Evolutionary conservation across 2,797 vertebrate genomes (phyloP).

Genomic region (Gymnocypris eckloni): DNA sequence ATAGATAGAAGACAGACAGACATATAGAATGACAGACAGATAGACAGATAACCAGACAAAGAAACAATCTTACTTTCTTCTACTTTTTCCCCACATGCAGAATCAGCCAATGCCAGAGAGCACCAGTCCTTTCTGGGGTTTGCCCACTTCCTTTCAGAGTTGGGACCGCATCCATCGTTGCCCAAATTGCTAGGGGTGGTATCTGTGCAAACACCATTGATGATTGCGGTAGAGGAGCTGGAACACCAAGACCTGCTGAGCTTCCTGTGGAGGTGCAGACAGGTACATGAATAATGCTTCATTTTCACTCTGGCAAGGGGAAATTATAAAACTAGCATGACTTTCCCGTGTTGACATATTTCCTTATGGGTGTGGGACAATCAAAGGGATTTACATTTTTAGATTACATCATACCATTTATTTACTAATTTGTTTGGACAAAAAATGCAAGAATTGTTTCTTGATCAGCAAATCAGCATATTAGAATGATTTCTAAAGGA

Average conservation of each 20-base stretch:
- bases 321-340: not conserved
- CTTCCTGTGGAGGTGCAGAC: slow-evolving; percentile 88
- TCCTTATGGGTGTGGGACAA: not conserved
- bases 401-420: no score
- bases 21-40: not conserved
- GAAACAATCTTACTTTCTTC: not conserved
- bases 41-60: not conserved
- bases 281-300: slow-evolving; percentile 63
- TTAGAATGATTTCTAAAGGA: not conserved
- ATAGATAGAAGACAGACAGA: not conserved
- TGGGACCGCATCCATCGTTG: slow-evolving; percentile 85
- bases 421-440: no score
- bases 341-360: not conserved
- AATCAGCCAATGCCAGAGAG: slow-evolving; percentile 70
- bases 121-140: slow-evolving; percentile 83
- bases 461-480: not conserved
- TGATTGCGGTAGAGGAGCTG: slow-evolving; percentile 83
- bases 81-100: slow-evolving; percentile 62
- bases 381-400: not conserved
- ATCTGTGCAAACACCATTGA: slow-evolving; percentile 73
- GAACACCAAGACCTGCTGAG: slow-evolving; percentile 83
- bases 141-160: slow-evolving; percentile 82
- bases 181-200: slow-evolving; percentile 83
- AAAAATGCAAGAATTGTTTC: not conserved
- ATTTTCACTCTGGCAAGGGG: not conserved